Percentiles rank a stretch among this genome's conserved stretches.
Evolutionary conservation across 2,797 vertebrate species (phyloP).

Genomic region (Petrocephalus schoutedeni): DNA sequence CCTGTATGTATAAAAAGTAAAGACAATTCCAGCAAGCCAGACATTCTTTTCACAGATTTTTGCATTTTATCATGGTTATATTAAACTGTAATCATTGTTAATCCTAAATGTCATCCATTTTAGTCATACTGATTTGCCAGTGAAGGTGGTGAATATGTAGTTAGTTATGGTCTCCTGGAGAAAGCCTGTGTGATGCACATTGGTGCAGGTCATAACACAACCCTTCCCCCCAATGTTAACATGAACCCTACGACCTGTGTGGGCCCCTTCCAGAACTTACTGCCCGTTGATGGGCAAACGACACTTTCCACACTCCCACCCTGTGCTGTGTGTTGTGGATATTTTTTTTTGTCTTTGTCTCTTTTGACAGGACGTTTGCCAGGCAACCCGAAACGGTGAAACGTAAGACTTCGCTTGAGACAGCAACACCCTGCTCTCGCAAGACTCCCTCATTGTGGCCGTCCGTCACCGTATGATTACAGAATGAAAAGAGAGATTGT

Average conservation of each 20-base stretch:
- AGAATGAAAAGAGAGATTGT: constrained; percentile 23
- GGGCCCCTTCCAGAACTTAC: constrained; percentile 31
- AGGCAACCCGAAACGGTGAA: not conserved
- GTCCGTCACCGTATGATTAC: constrained; percentile 44
- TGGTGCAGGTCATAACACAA: not conserved
- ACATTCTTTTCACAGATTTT: no score
- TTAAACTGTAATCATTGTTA: no score
- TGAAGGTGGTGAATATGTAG: not conserved
- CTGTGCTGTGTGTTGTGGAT: not conserved
- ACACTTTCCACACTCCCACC: constrained; percentile 17
- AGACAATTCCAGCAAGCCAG: no score
- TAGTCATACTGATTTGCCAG: no score
- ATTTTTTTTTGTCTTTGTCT: not conserved
- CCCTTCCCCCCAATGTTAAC: constrained; percentile 33
- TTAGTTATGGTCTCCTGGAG: not conserved
- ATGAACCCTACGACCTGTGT: constrained; percentile 33
- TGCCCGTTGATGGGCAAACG: constrained; percentile 33
- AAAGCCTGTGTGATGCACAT: not conserved
- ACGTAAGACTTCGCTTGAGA: constrained; percentile 38
- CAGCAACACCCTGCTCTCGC: constrained; percentile 42
- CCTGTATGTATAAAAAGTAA: no score
- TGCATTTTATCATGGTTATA: no score
- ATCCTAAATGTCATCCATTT: no score
- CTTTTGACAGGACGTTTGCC: not conserved
- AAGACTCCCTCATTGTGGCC: constrained; percentile 42